Percentiles rank a stretch among this genome's conserved stretches.
phyloP scores from a whole-genome alignment of 2,797 vertebrate genomes.

The Microctenopoma stevenorrisi region DNA sequence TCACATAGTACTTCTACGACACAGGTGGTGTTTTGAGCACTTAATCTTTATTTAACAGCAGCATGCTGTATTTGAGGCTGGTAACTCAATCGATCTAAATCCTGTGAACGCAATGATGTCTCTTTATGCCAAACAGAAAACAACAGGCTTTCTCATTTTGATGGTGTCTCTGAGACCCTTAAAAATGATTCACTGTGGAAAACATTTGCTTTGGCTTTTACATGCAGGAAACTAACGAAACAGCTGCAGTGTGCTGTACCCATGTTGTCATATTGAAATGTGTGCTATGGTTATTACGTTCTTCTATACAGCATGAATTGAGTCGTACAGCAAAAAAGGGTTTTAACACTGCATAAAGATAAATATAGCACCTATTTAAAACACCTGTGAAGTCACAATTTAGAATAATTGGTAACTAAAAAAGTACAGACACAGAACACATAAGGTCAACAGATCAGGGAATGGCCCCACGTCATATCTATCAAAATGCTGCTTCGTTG shows the following conservation, averaged over 20 bases:
- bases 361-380: background rate
- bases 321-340: background rate
- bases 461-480: background rate
- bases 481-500: background rate
- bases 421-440: background rate
- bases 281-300: background rate
- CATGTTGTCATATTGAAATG: slow-evolving; percentile 14
- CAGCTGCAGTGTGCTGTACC: slow-evolving; percentile 14
- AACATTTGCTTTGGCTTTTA: slow-evolving; percentile 18
- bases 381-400: background rate
- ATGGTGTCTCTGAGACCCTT: slow-evolving; percentile 54
- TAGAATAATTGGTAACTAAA: background rate
- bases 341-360: background rate
- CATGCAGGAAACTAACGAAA: slow-evolving; percentile 21
- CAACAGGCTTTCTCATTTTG: slow-evolving; percentile 44
- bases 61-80: slow-evolving; percentile 20
- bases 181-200: background rate
- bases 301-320: background rate
- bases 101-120: slow-evolving; percentile 30
- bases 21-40: slow-evolving; percentile 66
- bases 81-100: slow-evolving; percentile 21
- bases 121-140: slow-evolving; percentile 32
- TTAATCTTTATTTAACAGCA: slow-evolving; percentile 54
- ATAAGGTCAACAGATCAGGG: background rate
- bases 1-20: slow-evolving; percentile 56